These are phyloP conservation scores for Pyrochroa serraticornis DNA, from an alignment of 2,888 invertebrate species.

Conservation along the genomic window DNA sequence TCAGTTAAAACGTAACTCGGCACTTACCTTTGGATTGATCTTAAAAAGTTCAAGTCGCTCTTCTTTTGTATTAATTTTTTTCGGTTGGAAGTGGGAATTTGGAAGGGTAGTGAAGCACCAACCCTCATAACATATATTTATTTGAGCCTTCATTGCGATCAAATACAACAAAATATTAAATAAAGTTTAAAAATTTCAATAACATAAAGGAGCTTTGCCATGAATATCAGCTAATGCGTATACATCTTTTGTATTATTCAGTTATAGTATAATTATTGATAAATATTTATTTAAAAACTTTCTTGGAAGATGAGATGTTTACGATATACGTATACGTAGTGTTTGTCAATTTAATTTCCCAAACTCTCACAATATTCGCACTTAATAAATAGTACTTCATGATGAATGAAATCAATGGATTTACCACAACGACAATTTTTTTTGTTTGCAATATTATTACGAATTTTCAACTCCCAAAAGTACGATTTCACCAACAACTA, in stretches of 20 bases:
- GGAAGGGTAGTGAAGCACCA: constrained; percentile 20
- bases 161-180: constrained; percentile 86
- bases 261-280: constrained; percentile 62
- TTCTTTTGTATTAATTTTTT: background rate
- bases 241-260: constrained; percentile 74
- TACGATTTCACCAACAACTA: constrained; percentile 48
- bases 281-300: constrained; percentile 60
- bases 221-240: constrained; percentile 73
- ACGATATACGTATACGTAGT: constrained; percentile 78
- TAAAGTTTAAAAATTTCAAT: constrained; percentile 75
- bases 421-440: constrained; percentile 39
- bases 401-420: constrained; percentile 36
- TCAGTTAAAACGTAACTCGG: too few relatives aligned
- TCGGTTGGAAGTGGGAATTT: background rate
- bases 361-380: constrained; percentile 39
- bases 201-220: constrained; percentile 74
- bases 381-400: constrained; percentile 35
- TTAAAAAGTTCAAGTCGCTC: too few relatives aligned
- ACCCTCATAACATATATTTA: constrained; percentile 83
- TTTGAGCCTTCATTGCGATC: constrained; percentile 87
- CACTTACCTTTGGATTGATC: too few relatives aligned
- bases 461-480: constrained; percentile 42
- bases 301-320: constrained; percentile 67
- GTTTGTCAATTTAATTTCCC: constrained; percentile 60
- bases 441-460: constrained; percentile 8